These are phyloP conservation scores for Cyanistes caeruleus DNA, from an alignment of 2,113 vertebrate species.

Conservation along the genomic window DNA sequence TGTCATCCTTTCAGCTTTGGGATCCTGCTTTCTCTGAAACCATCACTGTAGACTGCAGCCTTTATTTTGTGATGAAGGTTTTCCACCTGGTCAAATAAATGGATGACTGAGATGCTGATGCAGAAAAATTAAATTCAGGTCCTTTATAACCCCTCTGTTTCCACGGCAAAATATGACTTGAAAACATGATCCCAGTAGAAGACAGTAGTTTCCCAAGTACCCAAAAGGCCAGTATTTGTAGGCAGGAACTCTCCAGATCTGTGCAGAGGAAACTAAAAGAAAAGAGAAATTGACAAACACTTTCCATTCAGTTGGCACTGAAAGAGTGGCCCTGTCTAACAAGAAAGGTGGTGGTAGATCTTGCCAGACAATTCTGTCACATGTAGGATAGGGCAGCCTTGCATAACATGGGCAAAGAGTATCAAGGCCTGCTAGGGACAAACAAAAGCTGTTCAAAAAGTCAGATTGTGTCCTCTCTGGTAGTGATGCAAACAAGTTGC, in stretches of 20 bases:
- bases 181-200: background rate
- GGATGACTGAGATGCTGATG: background rate
- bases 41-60: background rate
- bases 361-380: background rate
- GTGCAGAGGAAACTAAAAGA: constrained; percentile 13
- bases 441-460: background rate
- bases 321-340: background rate
- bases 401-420: background rate
- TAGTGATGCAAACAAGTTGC: background rate
- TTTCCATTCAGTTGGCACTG: background rate
- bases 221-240: background rate
- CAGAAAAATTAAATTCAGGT: background rate
- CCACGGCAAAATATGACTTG: background rate
- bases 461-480: background rate
- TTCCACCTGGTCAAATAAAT: background rate
- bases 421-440: background rate
- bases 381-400: background rate
- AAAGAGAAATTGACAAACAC: background rate
- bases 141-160: background rate
- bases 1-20: background rate
- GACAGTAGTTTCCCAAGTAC: background rate
- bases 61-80: background rate
- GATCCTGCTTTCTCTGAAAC: background rate
- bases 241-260: background rate
- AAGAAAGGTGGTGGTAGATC: background rate